These are phyloP conservation scores for Heliconius congener DNA, from an alignment of 1,140 invertebrate genomes.

Conservation along the genomic window DNA sequence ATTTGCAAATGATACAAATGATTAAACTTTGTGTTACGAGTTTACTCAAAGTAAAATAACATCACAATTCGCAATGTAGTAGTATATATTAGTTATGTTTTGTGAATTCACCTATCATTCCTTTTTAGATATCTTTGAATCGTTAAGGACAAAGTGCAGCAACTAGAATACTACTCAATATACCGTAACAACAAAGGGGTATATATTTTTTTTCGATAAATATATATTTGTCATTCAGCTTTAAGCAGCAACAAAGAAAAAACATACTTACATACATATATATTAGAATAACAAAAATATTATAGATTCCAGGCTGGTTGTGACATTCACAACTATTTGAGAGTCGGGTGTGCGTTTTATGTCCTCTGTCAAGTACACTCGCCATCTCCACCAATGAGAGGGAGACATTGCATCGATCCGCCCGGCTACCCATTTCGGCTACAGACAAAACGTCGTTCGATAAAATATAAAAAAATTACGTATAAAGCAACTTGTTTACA, in stretches of 20 bases:
- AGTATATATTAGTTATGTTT: no score
- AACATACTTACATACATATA: background rate
- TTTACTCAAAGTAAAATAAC: no score
- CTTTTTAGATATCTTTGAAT: no score
- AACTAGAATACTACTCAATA: no score
- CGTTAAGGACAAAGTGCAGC: no score
- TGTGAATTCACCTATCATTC: no score
- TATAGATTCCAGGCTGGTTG: slow-evolving; percentile 7
- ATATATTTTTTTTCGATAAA: background rate
- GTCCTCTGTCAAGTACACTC: slow-evolving; percentile 59
- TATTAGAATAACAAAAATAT: background rate
- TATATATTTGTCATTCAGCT: background rate
- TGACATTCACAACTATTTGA: slow-evolving; percentile 25
- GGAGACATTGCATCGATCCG: slow-evolving; percentile 52
- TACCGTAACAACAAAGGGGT: no score
- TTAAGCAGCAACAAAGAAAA: background rate
- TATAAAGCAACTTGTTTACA: background rate
- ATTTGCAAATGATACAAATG: no score
- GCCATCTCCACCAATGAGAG: slow-evolving; percentile 48
- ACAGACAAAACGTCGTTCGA: background rate
- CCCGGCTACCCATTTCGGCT: slow-evolving; percentile 14
- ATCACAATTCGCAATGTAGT: no score
- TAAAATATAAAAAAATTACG: slow-evolving; percentile 17
- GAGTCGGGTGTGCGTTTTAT: slow-evolving; percentile 58
- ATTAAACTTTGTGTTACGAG: no score